These are phyloP conservation scores for Syngnathus floridae DNA, from an alignment of 2,113 vertebrate genomes.

Conservation along the genomic window DNA sequence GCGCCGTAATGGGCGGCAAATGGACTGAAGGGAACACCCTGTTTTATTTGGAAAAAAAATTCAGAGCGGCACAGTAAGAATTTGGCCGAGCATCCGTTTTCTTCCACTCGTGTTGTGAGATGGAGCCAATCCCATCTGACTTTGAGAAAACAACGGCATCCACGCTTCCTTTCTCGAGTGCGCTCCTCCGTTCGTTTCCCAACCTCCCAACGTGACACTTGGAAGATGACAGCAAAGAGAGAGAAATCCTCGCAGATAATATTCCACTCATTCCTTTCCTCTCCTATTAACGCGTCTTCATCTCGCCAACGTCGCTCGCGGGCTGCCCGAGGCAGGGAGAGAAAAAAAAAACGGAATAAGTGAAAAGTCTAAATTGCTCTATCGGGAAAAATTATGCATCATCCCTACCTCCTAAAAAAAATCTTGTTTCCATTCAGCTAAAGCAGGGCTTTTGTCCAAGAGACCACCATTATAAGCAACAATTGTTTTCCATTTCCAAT, in stretches of 20 bases:
- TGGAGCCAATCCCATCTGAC: too few relatives aligned
- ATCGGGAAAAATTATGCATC: conserved; percentile 6
- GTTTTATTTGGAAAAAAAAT: not conserved
- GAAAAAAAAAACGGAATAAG: conserved; percentile 41
- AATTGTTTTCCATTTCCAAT: too few relatives aligned
- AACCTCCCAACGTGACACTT: conserved; percentile 38
- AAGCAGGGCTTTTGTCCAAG: too few relatives aligned
- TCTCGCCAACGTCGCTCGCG: conserved; percentile 50
- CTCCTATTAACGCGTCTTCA: conserved; percentile 49
- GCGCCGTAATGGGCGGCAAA: conserved; percentile 4
- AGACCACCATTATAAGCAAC: too few relatives aligned
- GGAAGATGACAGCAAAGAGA: conserved; percentile 41
- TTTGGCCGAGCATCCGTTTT: not conserved
- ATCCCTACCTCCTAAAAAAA: not conserved
- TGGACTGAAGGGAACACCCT: not conserved
- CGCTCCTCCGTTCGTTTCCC: conserved; percentile 26
- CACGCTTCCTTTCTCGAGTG: conserved; percentile 1
- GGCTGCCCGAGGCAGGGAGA: conserved; percentile 49
- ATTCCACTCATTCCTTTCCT: conserved; percentile 45
- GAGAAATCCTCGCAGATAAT: conserved; percentile 26
- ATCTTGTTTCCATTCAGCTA: not conserved
- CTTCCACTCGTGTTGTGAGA: not conserved
- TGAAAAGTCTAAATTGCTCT: conserved; percentile 13
- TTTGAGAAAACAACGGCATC: not conserved
- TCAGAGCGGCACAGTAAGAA: not conserved